phyloP scores from a whole-genome alignment of 2,113 vertebrate species.

The Ahaetulla prasina region DNA sequence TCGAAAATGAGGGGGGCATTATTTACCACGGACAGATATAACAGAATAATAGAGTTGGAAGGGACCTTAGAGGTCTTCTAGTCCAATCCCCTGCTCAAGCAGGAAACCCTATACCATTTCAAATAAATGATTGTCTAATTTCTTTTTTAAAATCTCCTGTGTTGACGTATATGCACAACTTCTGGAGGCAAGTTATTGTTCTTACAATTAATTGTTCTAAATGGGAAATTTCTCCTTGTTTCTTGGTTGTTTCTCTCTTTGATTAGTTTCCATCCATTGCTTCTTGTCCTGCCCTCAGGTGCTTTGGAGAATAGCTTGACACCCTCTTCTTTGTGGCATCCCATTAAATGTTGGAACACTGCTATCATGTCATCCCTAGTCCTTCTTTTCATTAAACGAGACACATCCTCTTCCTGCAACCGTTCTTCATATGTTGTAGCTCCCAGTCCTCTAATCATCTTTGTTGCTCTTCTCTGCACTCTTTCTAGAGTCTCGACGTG shows the following conservation, averaged over 20 bases:
- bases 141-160: not conserved
- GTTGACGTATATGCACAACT: not conserved
- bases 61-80: not conserved
- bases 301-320: not conserved
- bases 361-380: not conserved
- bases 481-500: not conserved
- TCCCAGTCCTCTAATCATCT: not conserved
- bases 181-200: not conserved
- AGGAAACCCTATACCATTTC: not conserved
- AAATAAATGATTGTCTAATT: not conserved
- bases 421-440: not conserved
- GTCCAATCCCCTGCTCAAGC: not conserved
- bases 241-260: not conserved
- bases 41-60: not conserved
- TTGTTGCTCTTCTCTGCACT: not conserved
- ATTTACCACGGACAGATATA: no score
- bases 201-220: not conserved
- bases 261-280: not conserved
- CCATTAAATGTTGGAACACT: not conserved
- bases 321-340: not conserved
- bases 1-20: no score
- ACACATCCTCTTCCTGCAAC: not conserved
- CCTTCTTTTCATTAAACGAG: not conserved
- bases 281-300: not conserved
- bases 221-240: not conserved